Evolutionary conservation across 2,113 vertebrate species (phyloP).

Genomic region (Peromyscus leucopus): DNA sequence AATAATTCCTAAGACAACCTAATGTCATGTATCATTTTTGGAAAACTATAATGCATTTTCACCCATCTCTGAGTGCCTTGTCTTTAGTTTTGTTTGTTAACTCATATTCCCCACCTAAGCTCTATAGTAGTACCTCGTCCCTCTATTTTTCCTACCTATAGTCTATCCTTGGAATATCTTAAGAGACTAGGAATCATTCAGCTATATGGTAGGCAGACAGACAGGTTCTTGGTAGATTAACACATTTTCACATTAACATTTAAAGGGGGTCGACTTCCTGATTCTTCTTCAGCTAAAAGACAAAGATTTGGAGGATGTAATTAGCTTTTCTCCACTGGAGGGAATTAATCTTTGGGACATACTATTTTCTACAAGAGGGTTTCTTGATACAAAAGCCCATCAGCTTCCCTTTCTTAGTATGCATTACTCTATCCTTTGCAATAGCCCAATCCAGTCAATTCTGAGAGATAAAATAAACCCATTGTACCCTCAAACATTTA

Average conservation of each 20-base stretch:
- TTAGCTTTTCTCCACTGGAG: not conserved
- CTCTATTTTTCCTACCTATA: not conserved
- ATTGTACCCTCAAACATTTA: not conserved
- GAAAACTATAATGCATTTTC: not conserved
- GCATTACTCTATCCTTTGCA: not conserved
- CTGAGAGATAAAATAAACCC: not conserved
- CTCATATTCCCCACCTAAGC: not conserved
- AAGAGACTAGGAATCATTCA: not conserved
- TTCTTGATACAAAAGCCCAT: not conserved
- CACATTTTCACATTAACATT: not conserved
- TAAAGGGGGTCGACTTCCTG: not conserved
- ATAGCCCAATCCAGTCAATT: not conserved
- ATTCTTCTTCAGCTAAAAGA: not conserved
- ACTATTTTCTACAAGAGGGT: not conserved
- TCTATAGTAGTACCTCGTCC: rapidly evolving
- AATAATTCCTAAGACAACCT: not conserved
- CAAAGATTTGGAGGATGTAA: not conserved
- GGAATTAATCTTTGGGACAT: not conserved
- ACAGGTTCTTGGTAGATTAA: not conserved
- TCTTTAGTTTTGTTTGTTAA: not conserved
- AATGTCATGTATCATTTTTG: no score
- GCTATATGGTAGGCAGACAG: not conserved
- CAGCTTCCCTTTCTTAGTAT: not conserved
- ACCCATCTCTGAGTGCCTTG: not conserved
- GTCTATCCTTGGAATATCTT: not conserved